These are phyloP conservation scores for Meteorus sp. DNA, from an alignment of 1,140 invertebrate genomes.

Conservation along the genomic window DNA sequence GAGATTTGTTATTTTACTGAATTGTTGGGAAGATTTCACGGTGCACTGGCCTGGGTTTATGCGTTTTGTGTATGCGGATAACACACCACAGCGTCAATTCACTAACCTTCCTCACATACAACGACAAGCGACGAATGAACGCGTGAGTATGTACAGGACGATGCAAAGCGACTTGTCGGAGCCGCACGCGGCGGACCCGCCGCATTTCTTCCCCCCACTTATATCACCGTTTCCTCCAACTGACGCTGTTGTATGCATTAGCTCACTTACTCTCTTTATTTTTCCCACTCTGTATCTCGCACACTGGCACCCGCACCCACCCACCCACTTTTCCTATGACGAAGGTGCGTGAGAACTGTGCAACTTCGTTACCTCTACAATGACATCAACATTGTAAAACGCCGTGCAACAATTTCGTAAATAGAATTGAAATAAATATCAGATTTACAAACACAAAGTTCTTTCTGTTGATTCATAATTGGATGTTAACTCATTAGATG, in stretches of 20 bases:
- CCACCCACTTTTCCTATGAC: no score
- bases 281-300: no score
- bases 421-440: no score
- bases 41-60: background rate
- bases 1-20: no score
- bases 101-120: constrained; percentile 50
- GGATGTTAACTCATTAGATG: no score
- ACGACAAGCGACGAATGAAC: constrained; percentile 23
- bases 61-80: constrained; percentile 48
- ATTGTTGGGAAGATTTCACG: constrained; percentile 22
- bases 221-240: background rate
- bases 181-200: background rate
- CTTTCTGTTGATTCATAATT: no score
- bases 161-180: constrained; percentile 34
- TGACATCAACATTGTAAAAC: no score
- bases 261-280: no score
- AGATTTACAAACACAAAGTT: no score
- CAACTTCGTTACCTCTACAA: constrained; percentile 3
- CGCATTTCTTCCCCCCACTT: constrained; percentile 2
- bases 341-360: constrained; percentile 12
- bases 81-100: constrained; percentile 47
- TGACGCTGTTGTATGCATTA: constrained; percentile 8
- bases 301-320: background rate
- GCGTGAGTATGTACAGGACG: constrained; percentile 34
- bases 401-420: background rate